Evolutionary conservation across 2,797 vertebrate species (phyloP).

Genomic region (Scomberomorus guttatus): DNA sequence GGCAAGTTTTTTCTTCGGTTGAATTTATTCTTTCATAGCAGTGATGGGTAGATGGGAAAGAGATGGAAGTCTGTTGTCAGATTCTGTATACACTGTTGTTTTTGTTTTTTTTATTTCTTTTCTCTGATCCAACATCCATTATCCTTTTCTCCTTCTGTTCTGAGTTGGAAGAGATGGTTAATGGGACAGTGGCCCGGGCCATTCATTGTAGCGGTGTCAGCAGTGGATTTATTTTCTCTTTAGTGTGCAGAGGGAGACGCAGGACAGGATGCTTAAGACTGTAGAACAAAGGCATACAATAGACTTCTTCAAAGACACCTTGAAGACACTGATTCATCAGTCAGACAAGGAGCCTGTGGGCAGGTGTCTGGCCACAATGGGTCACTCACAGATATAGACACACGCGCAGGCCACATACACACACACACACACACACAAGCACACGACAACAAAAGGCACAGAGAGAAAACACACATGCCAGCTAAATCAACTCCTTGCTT

Average conservation of each 20-base stretch:
- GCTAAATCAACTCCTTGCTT: constrained; percentile 73
- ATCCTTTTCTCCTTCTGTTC: constrained; percentile 60
- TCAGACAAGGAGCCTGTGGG: constrained; percentile 81
- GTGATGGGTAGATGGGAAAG: constrained; percentile 38
- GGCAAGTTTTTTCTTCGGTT: constrained; percentile 34
- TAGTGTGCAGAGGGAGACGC: constrained; percentile 70
- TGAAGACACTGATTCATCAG: constrained; percentile 84
- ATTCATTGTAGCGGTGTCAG: constrained; percentile 77
- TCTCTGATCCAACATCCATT: constrained; percentile 61
- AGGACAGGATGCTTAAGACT: constrained; percentile 77
- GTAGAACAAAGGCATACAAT: constrained; percentile 82
- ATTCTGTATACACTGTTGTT: constrained; percentile 26
- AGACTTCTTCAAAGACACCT: constrained; percentile 84
- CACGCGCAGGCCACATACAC: constrained; percentile 23
- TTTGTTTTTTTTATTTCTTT: constrained; percentile 33
- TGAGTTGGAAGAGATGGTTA: constrained; percentile 63
- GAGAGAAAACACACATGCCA: constrained; percentile 61
- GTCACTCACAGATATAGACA: constrained; percentile 71
- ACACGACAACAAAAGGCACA: constrained; percentile 55
- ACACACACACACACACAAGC: constrained; percentile 31
- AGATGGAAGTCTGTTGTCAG: constrained; percentile 54
- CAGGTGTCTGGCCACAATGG: constrained; percentile 85
- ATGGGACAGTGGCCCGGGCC: constrained; percentile 68
- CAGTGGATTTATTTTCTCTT: constrained; percentile 79
- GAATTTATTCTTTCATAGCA: constrained; percentile 30